Conservation (phyloP, 2,113 vertebrate species). For the Microcebus jonahi region DNA sequence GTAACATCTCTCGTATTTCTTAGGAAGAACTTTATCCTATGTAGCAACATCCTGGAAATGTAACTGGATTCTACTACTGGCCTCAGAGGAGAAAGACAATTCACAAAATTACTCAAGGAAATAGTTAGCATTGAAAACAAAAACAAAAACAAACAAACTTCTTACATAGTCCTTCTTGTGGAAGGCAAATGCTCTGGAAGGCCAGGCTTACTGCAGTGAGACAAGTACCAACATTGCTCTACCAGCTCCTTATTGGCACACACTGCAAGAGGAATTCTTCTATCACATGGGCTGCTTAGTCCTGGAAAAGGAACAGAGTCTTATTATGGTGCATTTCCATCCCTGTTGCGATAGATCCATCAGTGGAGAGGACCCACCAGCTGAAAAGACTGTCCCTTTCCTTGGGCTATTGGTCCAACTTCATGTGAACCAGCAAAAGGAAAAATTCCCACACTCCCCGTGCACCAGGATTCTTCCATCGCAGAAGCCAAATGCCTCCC, state of each 20-base stretch:
- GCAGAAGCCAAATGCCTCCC: background rate
- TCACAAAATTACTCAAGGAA: background rate
- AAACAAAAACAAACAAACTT: background rate
- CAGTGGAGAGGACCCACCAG: background rate
- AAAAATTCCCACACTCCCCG: constrained; percentile 67
- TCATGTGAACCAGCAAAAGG: background rate
- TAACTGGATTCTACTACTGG: background rate
- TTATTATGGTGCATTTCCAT: background rate
- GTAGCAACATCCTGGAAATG: background rate
- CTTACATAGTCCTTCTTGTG: background rate
- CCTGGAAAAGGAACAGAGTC: background rate
- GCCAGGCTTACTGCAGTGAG: background rate
- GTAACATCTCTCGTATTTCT: background rate
- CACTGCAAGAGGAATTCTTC: background rate
- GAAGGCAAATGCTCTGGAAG: background rate
- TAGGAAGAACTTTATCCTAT: background rate
- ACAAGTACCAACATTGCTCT: background rate
- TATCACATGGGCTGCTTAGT: background rate
- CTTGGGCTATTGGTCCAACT: background rate
- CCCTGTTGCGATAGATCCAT: background rate
- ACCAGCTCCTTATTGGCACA: background rate
- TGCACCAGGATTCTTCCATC: background rate
- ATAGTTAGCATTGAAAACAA: background rate
- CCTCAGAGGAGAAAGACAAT: background rate
- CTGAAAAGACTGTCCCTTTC: background rate